Evolutionary conservation across 2,113 vertebrate genomes (phyloP), one percentile per base, ranked within the genome.

Genomic region (Cettia cetti): DNA sequence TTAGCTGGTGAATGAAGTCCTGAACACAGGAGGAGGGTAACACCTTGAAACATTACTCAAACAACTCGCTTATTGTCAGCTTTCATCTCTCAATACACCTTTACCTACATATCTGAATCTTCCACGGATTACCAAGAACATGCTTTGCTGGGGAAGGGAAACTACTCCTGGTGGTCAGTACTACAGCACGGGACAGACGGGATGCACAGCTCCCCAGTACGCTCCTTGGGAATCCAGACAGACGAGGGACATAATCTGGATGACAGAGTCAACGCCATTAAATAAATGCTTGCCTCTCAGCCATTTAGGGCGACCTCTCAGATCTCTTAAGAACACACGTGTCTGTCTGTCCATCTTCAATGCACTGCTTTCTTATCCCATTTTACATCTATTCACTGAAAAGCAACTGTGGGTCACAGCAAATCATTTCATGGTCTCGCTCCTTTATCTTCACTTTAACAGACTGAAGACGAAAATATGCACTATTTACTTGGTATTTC

Each of bases 1-100:
- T 77, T 80, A 87, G 85, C 69, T 65, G 50, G 71, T 81, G 53
- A 96, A 95, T 26, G 70, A 96, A 96, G 94, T 69, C 56, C 80
- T 61, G 59, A 95, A 88, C 21, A n/a, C 59, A 83, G 65, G 6
- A 93, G 15, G n/a, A 86, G 47, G 54, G 37, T 33, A 89, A 95
- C 59, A 71, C 54, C 80, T 91, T 20, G 63, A 40, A 88, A 68
- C 54, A 42, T 57, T n/a, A 85, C 45, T 91, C 70, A 70, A 92
- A 85, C 87, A 68, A 77, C 65, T 40, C 64, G 26, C 81, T 92
- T 86, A 82, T 35, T 37, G n/a, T 31, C 3, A 1, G 14, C 52
- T 91, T 85, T 80, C 13, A 27, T 66, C 74, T 84, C 53, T 53
- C 80, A 90, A 45, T 57, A 80, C n/a, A 33, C 12, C 24, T 28